Conservation (phyloP, 2,797 vertebrate species). For the Neoniphon sammara region DNA sequence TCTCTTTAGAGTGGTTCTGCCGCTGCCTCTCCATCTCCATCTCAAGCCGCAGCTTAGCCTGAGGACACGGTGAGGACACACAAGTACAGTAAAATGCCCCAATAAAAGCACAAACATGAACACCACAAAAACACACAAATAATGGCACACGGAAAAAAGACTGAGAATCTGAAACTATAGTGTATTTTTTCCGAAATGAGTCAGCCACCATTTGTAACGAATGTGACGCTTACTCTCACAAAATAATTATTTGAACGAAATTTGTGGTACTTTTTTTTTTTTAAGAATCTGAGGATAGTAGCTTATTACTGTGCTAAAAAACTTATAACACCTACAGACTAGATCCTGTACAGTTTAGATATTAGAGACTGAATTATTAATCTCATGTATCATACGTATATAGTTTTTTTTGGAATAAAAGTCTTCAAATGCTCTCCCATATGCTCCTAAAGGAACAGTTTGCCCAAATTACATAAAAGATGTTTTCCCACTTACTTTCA, state of each 20-base stretch:
- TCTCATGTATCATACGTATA: too few relatives aligned
- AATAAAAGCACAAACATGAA: conserved; percentile 11
- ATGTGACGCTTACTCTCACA: too few relatives aligned
- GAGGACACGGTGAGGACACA: conserved; percentile 26
- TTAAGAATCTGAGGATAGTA: too few relatives aligned
- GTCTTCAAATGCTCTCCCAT: background rate
- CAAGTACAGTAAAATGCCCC: background rate
- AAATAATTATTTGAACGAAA: too few relatives aligned
- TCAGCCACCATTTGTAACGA: background rate
- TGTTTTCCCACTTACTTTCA: too few relatives aligned
- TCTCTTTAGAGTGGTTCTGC: conserved; percentile 95
- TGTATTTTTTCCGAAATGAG: background rate
- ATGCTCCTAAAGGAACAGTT: background rate
- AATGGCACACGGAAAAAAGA: background rate
- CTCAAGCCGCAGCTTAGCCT: conserved; percentile 95
- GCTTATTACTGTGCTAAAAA: too few relatives aligned
- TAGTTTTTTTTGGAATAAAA: background rate
- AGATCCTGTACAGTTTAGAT: too few relatives aligned
- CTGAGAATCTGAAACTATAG: background rate
- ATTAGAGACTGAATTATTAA: too few relatives aligned
- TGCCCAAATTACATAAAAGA: too few relatives aligned
- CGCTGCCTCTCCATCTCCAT: conserved; percentile 97
- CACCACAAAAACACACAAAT: background rate
- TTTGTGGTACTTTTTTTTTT: too few relatives aligned
- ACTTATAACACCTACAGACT: too few relatives aligned